Base-by-base conservation (phyloP, 1,140 invertebrate genomes). In the Adoxophyes honmai region DNA sequence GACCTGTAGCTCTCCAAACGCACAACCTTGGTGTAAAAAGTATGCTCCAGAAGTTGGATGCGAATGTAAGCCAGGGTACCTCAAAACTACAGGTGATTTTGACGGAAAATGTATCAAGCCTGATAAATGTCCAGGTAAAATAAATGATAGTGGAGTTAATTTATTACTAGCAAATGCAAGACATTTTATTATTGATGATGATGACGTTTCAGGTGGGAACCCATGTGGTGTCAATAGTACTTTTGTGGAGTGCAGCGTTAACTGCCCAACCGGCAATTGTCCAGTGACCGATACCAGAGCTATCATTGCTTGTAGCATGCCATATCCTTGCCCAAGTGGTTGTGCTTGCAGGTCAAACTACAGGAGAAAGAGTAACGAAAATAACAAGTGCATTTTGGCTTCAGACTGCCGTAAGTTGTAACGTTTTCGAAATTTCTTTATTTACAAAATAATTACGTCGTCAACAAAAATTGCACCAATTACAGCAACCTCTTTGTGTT, bases 341-440 rank as follows among this genome's bases (percentile, higher is more conserved):
- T 81, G 78, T 42, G 44, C 16, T 13, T 79, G 79, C 34, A 57
- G 68, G 52, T 18, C 0, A 8, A 63, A 68, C 21, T 72, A 76
- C 52, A 64, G 39, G 15, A 59, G 60, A 18, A 51, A 60, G 11
- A 76, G 73, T 55, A 0, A n/a, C 0, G 42, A 68, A 8, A 60
- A 76, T 33, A 8, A 57, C 0, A 66, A 28, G 9, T 82, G 79
- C 54, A 71, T 82, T 8, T 28, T 70, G 9, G 56, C 60, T 51
- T 61, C 62, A 5, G 70, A 73, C 6, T 82, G 79, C 36, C 79
- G 79, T 82, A 68, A 77, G 79, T 70, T 35, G 16, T 21, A 21
- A 10, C n/a, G n/a, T n/a, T n/a, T n/a, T n/a, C n/a, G n/a, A n/a
- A n/a, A n/a, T n/a, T n/a, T n/a, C n/a, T n/a, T n/a, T n/a, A 16